These are phyloP conservation scores for Exocentrus adspersus DNA, from an alignment of 2,888 invertebrate species.

Conservation along the genomic window DNA sequence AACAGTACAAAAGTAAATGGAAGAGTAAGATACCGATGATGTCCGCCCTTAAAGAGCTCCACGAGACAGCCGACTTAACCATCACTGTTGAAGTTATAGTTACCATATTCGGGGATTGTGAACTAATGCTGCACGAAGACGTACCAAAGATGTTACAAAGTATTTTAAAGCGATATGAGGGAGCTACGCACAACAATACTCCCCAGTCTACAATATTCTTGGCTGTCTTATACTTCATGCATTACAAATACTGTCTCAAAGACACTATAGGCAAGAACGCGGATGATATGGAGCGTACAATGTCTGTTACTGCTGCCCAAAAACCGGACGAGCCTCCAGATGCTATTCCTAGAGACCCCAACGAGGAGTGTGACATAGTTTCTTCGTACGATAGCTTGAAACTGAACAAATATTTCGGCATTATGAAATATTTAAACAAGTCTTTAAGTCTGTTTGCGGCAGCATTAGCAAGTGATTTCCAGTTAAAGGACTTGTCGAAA, in stretches of 20 bases:
- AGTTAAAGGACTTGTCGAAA: constrained; percentile 23
- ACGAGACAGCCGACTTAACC: constrained; percentile 40
- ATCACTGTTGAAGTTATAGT: constrained; percentile 43
- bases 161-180: constrained; percentile 40
- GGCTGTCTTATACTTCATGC: constrained; percentile 46
- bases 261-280: constrained; percentile 46
- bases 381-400: constrained; percentile 50
- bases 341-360: constrained; percentile 45
- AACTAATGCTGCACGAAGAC: constrained; percentile 39
- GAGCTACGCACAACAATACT: constrained; percentile 27
- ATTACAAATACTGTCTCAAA: constrained; percentile 43
- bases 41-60: constrained; percentile 46
- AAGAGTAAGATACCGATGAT: constrained; percentile 51
- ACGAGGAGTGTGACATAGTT: constrained; percentile 54
- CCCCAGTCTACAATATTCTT: constrained; percentile 35
- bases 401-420: constrained; percentile 40
- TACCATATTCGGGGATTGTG: constrained; percentile 46
- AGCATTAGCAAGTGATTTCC: constrained; percentile 26
- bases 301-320: not conserved
- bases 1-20: constrained; percentile 51
- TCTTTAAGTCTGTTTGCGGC: constrained; percentile 40
- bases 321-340: constrained; percentile 19
- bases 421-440: constrained; percentile 45
- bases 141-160: constrained; percentile 35
- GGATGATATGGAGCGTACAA: constrained; percentile 48